phyloP scores from a whole-genome alignment of 2,797 vertebrate species.

The Gymnodraco acuticeps region DNA sequence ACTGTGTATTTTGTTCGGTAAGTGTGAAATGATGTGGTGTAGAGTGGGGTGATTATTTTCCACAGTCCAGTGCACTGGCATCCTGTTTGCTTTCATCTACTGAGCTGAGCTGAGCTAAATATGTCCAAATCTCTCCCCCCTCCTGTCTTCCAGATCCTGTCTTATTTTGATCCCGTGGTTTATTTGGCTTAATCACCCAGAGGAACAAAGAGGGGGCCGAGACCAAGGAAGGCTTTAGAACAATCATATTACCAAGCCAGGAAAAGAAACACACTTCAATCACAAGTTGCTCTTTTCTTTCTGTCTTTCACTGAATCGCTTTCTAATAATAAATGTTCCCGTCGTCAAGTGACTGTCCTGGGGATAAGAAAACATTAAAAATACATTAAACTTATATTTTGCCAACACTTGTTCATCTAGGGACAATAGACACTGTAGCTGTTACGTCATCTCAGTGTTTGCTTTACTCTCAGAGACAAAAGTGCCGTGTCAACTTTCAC shows the following conservation, averaged over 20 bases:
- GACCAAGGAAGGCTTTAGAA: conserved; percentile 58
- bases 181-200: conserved; percentile 75
- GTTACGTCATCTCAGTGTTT: conserved; percentile 14
- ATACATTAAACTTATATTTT: conserved; percentile 16
- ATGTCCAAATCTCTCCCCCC: conserved; percentile 38
- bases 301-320: conserved; percentile 16
- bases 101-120: conserved; percentile 23
- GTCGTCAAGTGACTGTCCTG: conserved; percentile 11
- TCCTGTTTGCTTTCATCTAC: conserved; percentile 48
- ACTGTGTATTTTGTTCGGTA: conserved; percentile 35
- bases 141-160: conserved; percentile 58
- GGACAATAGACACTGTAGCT: conserved; percentile 15
- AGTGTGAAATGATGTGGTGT: conserved; percentile 51
- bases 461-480: conserved; percentile 30
- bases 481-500: conserved; percentile 5
- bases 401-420: background rate
- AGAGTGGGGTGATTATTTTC: conserved; percentile 61
- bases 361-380: conserved; percentile 16
- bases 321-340: conserved; percentile 30
- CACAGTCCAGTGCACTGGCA: conserved; percentile 29
- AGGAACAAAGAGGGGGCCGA: conserved; percentile 57
- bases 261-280: conserved; percentile 71
- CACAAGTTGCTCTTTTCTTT: conserved; percentile 37
- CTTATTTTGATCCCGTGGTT: conserved; percentile 59
- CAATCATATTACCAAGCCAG: conserved; percentile 60